Percentiles rank a stretch among this genome's conserved stretches.
Conservation (phyloP, 2,888 invertebrate species). For the Lasioglossum vierecki region DNA sequence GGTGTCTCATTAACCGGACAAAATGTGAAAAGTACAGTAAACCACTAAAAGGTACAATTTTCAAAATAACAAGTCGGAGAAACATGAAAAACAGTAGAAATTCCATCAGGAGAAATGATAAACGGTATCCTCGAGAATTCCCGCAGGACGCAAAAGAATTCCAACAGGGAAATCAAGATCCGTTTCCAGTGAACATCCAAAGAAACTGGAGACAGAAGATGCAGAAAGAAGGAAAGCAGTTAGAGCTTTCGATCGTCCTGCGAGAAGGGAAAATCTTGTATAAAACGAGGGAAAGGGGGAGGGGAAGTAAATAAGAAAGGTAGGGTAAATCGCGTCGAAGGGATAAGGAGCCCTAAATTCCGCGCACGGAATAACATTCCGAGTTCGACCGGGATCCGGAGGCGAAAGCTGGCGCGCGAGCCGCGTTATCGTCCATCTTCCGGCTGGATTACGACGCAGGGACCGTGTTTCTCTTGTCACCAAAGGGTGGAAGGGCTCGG, state of each 20-base stretch:
- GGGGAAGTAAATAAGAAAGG: neutral
- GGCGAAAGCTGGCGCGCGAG: neutral
- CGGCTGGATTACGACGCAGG: constrained; percentile 60
- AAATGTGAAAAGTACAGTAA: neutral
- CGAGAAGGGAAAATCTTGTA: neutral
- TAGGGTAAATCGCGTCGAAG: constrained; percentile 13
- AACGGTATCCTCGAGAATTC: neutral
- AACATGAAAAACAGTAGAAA: no score
- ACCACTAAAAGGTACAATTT: neutral
- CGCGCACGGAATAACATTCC: constrained; percentile 37
- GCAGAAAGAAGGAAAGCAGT: neutral
- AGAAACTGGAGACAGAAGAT: neutral
- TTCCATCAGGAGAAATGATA: neutral
- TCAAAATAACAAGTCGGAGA: no score
- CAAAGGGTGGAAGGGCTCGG: constrained; percentile 1
- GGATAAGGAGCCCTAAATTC: constrained; percentile 34
- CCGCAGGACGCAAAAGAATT: neutral
- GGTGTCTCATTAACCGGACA: neutral
- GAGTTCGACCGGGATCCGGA: constrained; percentile 28
- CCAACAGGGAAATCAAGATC: neutral
- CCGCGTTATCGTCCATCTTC: constrained; percentile 55
- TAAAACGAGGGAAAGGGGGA: neutral
- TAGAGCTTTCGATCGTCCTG: neutral
- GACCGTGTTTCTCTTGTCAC: constrained; percentile 53
- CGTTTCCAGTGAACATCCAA: neutral